A percentile compares a stretch with the other conserved stretches of the same genome.
Conservation (phyloP, 1,140 invertebrate genomes). For the Brevipalpus yothersi region DNA sequence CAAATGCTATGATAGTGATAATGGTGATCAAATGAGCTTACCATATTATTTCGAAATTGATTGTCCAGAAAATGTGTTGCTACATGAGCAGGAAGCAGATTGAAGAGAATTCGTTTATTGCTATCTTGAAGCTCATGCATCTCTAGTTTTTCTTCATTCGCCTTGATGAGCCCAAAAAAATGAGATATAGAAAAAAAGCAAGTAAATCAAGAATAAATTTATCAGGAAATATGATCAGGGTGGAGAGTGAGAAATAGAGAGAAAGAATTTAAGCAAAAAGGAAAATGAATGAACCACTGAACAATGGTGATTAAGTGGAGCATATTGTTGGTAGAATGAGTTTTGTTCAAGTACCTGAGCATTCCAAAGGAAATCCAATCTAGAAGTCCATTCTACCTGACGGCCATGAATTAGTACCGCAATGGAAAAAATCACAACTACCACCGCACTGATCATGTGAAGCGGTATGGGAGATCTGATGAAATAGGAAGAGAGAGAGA, state of each 20-base stretch:
- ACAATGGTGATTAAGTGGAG: no score
- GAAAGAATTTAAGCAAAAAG: no score
- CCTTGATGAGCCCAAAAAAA: constrained; percentile 22
- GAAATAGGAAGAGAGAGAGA: neutral
- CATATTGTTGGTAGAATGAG: no score
- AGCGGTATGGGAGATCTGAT: neutral
- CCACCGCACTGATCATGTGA: constrained; percentile 24
- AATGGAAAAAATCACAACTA: constrained; percentile 50
- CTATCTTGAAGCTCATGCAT: constrained; percentile 69
- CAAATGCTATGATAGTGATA: neutral
- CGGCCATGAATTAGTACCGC: constrained; percentile 28
- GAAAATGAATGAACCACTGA: no score
- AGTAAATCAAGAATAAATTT: no score
- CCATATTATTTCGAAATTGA: constrained; percentile 63
- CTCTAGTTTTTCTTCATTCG: constrained; percentile 63
- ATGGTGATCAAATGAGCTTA: constrained; percentile 17
- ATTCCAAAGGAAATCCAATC: constrained; percentile 65
- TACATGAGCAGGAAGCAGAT: constrained; percentile 72
- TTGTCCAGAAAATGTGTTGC: constrained; percentile 74
- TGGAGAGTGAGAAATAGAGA: neutral
- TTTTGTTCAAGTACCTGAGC: neutral
- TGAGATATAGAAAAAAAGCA: neutral
- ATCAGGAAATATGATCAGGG: neutral
- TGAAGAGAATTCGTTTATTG: constrained; percentile 61
- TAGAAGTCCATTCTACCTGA: constrained; percentile 42